Evolutionary conservation across 2,888 invertebrate species (phyloP).

Genomic region (Drosophila falleni): DNA sequence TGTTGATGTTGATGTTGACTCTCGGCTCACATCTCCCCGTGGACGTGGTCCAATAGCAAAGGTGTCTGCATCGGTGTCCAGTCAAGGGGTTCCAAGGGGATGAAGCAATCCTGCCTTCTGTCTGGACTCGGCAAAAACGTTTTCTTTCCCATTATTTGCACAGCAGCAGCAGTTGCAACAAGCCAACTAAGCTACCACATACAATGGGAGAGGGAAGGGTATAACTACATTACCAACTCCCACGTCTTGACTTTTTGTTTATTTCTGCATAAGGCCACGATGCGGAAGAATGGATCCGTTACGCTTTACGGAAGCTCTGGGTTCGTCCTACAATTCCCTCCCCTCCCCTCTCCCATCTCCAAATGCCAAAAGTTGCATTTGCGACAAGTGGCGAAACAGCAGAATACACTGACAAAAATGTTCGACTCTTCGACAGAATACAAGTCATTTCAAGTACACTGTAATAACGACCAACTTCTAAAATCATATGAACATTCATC

Average conservation of each 20-base stretch:
- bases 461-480: too few relatives aligned
- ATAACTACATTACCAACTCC: slow-evolving; percentile 2
- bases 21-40: slow-evolving; percentile 32
- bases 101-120: slow-evolving; percentile 32
- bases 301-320: slow-evolving; percentile 38
- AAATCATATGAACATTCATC: too few relatives aligned
- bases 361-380: slow-evolving; percentile 51
- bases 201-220: neutral
- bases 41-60: slow-evolving; percentile 32
- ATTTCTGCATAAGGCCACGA: slow-evolving; percentile 74
- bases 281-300: slow-evolving; percentile 69
- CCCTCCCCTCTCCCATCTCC: neutral
- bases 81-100: slow-evolving; percentile 14
- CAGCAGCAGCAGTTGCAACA: slow-evolving; percentile 79
- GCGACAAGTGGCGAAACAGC: slow-evolving; percentile 38
- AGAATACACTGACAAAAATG: slow-evolving; percentile 35
- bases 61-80: slow-evolving; percentile 41
- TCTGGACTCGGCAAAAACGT: slow-evolving; percentile 47
- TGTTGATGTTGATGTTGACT: slow-evolving; percentile 19
- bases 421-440: neutral
- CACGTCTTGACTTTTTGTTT: slow-evolving; percentile 55
- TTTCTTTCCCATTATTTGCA: slow-evolving; percentile 78
- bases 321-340: slow-evolving; percentile 30
- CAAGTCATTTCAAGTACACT: neutral
- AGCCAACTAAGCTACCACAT: slow-evolving; percentile 35